Evolutionary conservation across 2,888 invertebrate species (phyloP), one percentile per base, ranked within the genome.

Genomic region (Cephus spinipes): DNA sequence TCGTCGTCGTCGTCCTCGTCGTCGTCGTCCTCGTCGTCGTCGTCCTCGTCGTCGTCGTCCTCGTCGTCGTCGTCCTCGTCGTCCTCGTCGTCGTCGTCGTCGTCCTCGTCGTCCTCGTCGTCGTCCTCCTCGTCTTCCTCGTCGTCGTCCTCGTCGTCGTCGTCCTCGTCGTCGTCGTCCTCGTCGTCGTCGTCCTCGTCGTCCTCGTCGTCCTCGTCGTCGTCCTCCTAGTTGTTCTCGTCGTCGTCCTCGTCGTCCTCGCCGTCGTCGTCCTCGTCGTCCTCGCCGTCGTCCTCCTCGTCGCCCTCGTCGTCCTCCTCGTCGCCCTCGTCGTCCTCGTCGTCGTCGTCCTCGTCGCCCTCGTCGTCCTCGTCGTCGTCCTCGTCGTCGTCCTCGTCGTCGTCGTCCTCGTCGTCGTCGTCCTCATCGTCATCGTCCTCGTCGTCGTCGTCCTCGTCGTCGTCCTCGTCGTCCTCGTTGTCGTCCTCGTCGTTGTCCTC

Each of bases 1-100:
- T 73, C 40, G 40, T 31, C 74, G 33, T 32, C 55, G 31, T 55
- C 74, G 73, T 32, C 73, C 77, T 55, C 74, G 34, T 68, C 55
- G 55, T 73, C 73, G 23, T 73, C 33, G 30, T 4, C 4, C 30
- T 73, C 75, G 68, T 68, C 77, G n/a, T 34, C 12, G 12, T 68
- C 75, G 34, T 68, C 55, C 74, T 34, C 75, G 73, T 15, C 75
- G 1, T 68, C 34, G 33, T 4, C 34, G 35, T 32, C 4, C 40
- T 71, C 75, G 40, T 30, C 36, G 55, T 75, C 30, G 15, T 33
- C 31, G 12, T 40, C 35, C 12, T 31, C 55, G 11, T 32, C 31
- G 31, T 6, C 40, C 15, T 23, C 40, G 11, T 31, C 40, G 12
- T 31, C 31, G 23, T 74, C 30, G 23, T 2, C 11, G 23, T 35